Percentiles rank a stretch among this genome's conserved stretches.
Evolutionary conservation across 1,140 invertebrate genomes (phyloP).

Genomic region (Drosophila athabasca): DNA sequence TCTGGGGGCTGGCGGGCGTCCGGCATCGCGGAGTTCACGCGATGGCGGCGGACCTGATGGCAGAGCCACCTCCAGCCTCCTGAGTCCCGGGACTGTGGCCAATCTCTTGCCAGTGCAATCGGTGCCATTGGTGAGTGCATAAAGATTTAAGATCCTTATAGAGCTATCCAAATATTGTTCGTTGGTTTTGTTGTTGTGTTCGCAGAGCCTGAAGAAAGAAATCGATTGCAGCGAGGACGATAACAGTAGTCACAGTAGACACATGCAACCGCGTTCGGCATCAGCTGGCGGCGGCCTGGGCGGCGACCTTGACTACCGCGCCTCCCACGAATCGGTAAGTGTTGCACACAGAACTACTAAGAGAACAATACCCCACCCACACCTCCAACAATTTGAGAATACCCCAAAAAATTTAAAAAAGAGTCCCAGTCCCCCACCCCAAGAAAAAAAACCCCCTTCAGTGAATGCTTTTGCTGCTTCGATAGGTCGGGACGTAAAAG

Average conservation of each 20-base stretch:
- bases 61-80: conserved; percentile 44
- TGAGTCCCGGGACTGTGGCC: conserved; percentile 87
- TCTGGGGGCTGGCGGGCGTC: conserved; percentile 55
- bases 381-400: not conserved
- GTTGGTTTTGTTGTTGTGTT: not conserved
- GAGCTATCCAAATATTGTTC: no score
- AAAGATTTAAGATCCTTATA: no score
- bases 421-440: not conserved
- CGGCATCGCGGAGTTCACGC: conserved; percentile 72
- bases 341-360: conserved; percentile 7
- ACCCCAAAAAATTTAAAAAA: conserved; percentile 5
- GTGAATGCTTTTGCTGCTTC: conserved; percentile 80
- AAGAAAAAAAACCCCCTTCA: conserved; percentile 48
- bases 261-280: conserved; percentile 85
- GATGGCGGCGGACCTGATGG: conserved; percentile 55
- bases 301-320: conserved; percentile 90
- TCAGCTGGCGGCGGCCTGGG: conserved; percentile 89
- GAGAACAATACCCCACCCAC: not conserved
- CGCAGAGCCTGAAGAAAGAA: conserved; percentile 94
- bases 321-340: conserved; percentile 93
- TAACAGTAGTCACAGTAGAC: conserved; percentile 85
- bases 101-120: conserved; percentile 92
- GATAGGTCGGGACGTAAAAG: conserved; percentile 47
- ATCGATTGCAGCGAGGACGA: conserved; percentile 90
- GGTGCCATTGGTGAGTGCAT: conserved; percentile 90